A percentile compares a stretch with the other conserved stretches of the same genome.
Evolutionary conservation across 2,888 invertebrate species (phyloP).

Genomic region (Dichetophora obliterata): DNA sequence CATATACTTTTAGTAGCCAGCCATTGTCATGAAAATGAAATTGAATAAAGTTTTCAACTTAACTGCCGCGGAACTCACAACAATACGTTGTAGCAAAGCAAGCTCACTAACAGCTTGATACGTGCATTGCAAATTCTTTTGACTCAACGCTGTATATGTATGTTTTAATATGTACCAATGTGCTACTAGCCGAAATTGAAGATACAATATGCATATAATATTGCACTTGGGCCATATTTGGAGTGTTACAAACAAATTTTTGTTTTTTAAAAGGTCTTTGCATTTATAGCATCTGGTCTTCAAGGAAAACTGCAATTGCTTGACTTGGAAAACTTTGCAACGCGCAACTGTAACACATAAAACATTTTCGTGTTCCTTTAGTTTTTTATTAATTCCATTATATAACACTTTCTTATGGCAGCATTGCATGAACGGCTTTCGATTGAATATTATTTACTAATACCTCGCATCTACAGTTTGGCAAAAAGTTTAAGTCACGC

Average conservation of each 20-base stretch:
- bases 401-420: no score
- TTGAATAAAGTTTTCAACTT: neutral
- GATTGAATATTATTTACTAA: no score
- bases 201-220: neutral
- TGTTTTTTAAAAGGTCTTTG: neutral
- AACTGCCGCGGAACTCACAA: neutral
- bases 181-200: no score
- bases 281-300: neutral
- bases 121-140: neutral
- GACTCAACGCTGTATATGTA: neutral
- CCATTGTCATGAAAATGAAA: neutral
- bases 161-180: neutral
- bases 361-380: no score
- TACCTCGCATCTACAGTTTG: no score
- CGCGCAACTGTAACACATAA: neutral
- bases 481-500: no score
- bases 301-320: neutral
- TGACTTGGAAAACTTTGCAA: neutral
- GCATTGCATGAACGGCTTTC: no score
- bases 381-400: no score
- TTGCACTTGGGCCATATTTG: slow-evolving; percentile 26
- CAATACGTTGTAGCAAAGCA: neutral
- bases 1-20: no score
- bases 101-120: neutral
- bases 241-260: neutral